A percentile compares a stretch with the other conserved stretches of the same genome.
phyloP scores from a whole-genome alignment of 2,888 invertebrate species.

The Lysandra bellargus region DNA sequence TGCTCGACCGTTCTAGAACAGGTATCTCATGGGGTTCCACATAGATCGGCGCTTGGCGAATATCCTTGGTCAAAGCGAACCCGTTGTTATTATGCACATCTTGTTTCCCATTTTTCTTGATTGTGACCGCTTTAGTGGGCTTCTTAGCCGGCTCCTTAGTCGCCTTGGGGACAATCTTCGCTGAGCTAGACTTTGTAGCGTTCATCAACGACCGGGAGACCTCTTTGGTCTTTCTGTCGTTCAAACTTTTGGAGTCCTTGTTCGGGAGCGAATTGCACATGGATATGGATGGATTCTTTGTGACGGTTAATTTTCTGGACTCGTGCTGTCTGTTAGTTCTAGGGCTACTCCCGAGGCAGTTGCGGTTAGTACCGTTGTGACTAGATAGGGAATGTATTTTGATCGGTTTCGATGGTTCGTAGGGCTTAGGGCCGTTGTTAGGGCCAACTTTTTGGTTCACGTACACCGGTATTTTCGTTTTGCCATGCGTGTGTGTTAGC shows the following conservation, averaged over 20 bases:
- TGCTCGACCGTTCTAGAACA: conserved; percentile 83
- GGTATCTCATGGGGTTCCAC: conserved; percentile 46
- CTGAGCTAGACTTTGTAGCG: conserved; percentile 81
- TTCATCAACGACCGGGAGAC: conserved; percentile 69
- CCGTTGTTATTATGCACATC: conserved; percentile 33
- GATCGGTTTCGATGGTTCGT: conserved; percentile 22
- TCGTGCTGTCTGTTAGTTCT: conserved; percentile 4
- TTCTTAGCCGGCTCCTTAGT: conserved; percentile 47
- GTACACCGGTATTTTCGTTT: conserved; percentile 64
- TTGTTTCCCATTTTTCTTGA: conserved; percentile 36
- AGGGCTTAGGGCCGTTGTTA: conserved; percentile 6
- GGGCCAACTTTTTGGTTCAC: conserved; percentile 46
- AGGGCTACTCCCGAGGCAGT: conserved; percentile 7
- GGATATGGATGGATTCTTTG: neutral
- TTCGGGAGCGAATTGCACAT: conserved; percentile 25
- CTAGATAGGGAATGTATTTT: conserved; percentile 29
- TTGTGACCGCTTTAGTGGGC: neutral
- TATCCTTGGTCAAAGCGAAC: conserved; percentile 5
- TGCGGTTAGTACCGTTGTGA: conserved; percentile 12
- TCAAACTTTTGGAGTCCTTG: conserved; percentile 11
- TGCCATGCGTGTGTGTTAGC: conserved; percentile 44
- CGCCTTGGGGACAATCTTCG: conserved; percentile 72
- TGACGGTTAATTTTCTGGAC: neutral
- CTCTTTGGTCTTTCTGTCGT: conserved; percentile 45
- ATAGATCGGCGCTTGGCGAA: neutral